Conservation (phyloP, 2,113 vertebrate genomes). For the Callipepla californica region DNA sequence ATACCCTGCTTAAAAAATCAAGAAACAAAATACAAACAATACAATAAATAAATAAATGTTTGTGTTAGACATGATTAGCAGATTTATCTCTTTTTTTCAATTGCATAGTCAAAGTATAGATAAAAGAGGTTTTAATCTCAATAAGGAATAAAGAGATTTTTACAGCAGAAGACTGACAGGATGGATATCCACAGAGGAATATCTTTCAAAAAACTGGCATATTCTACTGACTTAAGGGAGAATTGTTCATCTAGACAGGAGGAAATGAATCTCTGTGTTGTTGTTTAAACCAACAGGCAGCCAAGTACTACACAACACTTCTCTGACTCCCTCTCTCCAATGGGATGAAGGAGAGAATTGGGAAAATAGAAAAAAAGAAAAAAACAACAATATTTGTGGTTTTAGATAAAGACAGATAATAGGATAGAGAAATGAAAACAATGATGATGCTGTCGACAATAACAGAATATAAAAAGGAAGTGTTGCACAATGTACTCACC, state of each 20-base stretch:
- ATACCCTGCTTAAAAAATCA: not conserved
- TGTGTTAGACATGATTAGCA: not conserved
- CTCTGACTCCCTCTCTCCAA: too few relatives aligned
- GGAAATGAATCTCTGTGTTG: not conserved
- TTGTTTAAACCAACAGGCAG: too few relatives aligned
- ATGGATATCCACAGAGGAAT: not conserved
- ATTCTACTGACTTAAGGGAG: not conserved
- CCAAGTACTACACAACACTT: too few relatives aligned
- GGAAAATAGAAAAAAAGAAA: too few relatives aligned
- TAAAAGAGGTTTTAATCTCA: not conserved
- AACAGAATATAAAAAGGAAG: too few relatives aligned
- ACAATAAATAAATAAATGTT: not conserved
- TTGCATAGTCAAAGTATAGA: not conserved
- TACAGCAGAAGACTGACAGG: not conserved
- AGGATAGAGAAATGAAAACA: too few relatives aligned
- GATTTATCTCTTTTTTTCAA: not conserved
- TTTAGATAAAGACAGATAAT: too few relatives aligned
- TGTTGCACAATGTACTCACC: too few relatives aligned
- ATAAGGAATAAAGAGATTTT: not conserved
- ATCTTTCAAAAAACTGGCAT: not conserved
- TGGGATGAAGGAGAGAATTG: too few relatives aligned
- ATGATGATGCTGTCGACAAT: too few relatives aligned
- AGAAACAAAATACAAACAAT: not conserved
- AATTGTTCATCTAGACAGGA: not conserved
- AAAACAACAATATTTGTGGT: too few relatives aligned